These are phyloP conservation scores for Scaptomyza pallida DNA, from an alignment of 1,140 invertebrate species.

Conservation along the genomic window DNA sequence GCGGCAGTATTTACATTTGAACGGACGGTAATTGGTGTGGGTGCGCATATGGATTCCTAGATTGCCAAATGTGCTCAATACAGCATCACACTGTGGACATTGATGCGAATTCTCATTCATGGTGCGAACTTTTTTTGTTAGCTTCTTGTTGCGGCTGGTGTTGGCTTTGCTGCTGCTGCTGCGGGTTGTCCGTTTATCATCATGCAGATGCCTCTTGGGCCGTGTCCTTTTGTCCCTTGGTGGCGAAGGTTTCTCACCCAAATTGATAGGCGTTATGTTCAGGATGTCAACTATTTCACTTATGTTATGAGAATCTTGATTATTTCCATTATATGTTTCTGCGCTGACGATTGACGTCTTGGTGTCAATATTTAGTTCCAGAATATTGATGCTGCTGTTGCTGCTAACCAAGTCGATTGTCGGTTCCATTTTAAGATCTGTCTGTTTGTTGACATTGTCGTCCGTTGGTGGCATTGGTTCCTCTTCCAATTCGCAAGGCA, in stretches of 20 bases:
- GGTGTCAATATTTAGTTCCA: too few species aligned
- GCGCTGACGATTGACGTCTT: too few species aligned
- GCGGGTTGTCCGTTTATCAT: too few species aligned
- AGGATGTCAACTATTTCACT: too few species aligned
- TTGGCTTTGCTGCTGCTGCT: neutral
- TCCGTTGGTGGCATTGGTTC: neutral
- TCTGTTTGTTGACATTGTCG: neutral
- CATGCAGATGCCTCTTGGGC: too few species aligned
- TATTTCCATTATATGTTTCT: too few species aligned
- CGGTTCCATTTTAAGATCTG: too few species aligned
- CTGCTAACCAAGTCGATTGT: neutral
- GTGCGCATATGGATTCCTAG: constrained; percentile 7
- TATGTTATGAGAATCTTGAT: too few species aligned
- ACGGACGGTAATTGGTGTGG: constrained; percentile 25
- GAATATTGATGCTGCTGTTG: neutral
- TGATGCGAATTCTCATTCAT: too few species aligned
- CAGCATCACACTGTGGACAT: neutral
- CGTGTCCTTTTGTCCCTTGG: too few species aligned
- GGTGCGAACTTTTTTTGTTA: neutral
- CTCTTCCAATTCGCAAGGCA: neutral
- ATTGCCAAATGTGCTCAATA: neutral
- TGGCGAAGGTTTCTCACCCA: too few species aligned
- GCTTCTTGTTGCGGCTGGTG: neutral
- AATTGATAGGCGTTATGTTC: too few species aligned
- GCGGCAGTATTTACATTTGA: constrained; percentile 9